A percentile compares a stretch with the other conserved stretches of the same genome.
phyloP scores from a whole-genome alignment of 2,113 vertebrate genomes.

The Dinomys branickii region DNA sequence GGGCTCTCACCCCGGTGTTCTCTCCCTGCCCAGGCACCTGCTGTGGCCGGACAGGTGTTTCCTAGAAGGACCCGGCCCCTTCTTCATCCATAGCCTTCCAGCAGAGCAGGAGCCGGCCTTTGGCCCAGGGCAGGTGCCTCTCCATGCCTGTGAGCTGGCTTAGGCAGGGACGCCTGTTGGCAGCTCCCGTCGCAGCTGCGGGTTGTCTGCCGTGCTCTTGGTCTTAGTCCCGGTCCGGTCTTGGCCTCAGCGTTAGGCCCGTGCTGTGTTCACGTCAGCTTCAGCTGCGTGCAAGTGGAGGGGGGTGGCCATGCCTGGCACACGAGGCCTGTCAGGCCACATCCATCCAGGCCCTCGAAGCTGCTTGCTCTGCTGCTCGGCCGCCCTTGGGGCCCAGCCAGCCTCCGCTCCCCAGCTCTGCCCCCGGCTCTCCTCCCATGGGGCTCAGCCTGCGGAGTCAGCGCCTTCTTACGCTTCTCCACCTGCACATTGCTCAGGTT shows the following conservation, averaged over 20 bases:
- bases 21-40: not conserved
- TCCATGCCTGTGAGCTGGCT: not conserved
- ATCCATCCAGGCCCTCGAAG: not conserved
- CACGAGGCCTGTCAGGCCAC: not conserved
- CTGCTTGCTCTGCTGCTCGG: accelerated
- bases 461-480: constrained; percentile 5
- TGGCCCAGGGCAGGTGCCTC: not conserved
- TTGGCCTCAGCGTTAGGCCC: not conserved
- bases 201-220: not conserved
- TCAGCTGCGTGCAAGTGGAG: not conserved
- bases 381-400: not conserved
- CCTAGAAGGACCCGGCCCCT: not conserved
- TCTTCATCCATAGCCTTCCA: not conserved
- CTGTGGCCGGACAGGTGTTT: not conserved
- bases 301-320: not conserved
- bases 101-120: not conserved
- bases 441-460: not conserved
- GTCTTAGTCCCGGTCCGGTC: not conserved
- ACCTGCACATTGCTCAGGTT: not conserved
- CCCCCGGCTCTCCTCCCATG: not conserved
- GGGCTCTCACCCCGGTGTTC: not conserved
- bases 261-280: not conserved
- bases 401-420: not conserved
- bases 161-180: not conserved
- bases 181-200: not conserved